Evolutionary conservation across 2,797 vertebrate species (phyloP).

Genomic region (Vultur gryphus): DNA sequence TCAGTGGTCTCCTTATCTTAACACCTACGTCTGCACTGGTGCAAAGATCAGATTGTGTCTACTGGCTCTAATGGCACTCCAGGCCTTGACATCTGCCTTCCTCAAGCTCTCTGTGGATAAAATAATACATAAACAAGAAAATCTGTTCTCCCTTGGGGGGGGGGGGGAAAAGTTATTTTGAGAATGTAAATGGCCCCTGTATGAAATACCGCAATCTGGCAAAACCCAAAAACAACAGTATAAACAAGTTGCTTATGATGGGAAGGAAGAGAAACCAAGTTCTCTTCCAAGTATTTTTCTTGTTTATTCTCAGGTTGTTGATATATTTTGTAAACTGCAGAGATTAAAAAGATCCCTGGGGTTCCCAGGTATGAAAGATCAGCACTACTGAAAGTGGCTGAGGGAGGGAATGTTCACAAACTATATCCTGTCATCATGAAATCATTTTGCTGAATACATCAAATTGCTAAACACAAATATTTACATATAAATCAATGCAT

Average conservation of each 20-base stretch:
- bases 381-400: neutral
- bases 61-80: neutral
- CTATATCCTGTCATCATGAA: neutral
- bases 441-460: neutral
- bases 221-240: neutral
- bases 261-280: neutral
- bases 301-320: neutral
- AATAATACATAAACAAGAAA: neutral
- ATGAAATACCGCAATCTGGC: neutral
- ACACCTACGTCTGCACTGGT: fast-evolving
- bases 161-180: neutral
- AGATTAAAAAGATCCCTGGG: conserved; percentile 16
- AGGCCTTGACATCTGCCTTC: neutral
- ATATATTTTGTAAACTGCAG: conserved; percentile 2
- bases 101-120: neutral
- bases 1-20: neutral
- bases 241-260: neutral
- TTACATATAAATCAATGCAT: conserved; percentile 11
- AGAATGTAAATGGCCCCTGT: neutral
- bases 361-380: conserved; percentile 18
- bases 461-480: conserved; percentile 15
- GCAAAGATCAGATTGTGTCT: neutral
- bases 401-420: neutral
- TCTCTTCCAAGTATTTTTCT: neutral
- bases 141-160: neutral